A percentile compares a stretch with the other conserved stretches of the same genome.
Conservation (phyloP, 2,888 invertebrate species). For the Papilio gigon region DNA sequence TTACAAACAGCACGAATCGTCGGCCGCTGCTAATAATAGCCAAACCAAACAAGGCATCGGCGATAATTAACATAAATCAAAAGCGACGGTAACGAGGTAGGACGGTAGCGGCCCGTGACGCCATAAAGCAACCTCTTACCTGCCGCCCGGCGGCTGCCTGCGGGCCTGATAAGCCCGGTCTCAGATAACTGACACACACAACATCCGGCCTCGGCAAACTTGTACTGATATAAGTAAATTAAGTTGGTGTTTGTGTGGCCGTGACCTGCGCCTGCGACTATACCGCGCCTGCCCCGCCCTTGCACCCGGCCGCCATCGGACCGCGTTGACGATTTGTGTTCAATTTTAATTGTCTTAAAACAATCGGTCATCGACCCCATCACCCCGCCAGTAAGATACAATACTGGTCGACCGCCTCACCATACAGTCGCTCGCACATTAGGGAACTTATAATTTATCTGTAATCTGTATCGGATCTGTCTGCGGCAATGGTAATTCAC, state of each 20-base stretch:
- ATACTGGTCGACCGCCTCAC: not conserved
- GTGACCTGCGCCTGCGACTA: conserved; percentile 59
- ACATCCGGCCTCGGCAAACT: conserved; percentile 75
- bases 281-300: conserved; percentile 43
- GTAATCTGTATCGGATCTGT: too few relatives aligned
- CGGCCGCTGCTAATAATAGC: not conserved
- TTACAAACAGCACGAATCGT: not conserved
- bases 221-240: conserved; percentile 47
- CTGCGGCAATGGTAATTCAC: conserved; percentile 8
- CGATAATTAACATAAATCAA: conserved; percentile 41
- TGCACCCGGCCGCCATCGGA: not conserved
- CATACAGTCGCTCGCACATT: not conserved
- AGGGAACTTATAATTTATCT: conserved; percentile 15
- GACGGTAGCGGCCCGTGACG: conserved; percentile 64
- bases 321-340: not conserved
- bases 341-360: not conserved
- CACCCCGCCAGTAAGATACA: not conserved
- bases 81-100: conserved; percentile 42
- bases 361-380: not conserved
- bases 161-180: conserved; percentile 60
- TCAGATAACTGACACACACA: conserved; percentile 60
- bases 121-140: conserved; percentile 68
- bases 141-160: conserved; percentile 45
- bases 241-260: conserved; percentile 55
- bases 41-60: conserved; percentile 31